phyloP scores from a whole-genome alignment of 2,888 invertebrate species.

The Serripes groenlandicus region DNA sequence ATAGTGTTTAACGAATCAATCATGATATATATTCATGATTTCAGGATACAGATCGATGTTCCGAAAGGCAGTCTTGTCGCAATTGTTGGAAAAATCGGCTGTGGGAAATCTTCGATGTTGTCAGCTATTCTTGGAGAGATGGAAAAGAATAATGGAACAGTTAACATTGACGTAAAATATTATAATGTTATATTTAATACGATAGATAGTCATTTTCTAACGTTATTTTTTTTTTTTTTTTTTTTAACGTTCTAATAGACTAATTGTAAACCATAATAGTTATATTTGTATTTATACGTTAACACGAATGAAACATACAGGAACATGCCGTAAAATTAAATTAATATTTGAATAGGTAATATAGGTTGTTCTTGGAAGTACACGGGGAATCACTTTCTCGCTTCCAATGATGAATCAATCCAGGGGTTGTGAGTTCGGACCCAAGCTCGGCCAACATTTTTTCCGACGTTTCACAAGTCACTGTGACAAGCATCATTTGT shows the following conservation, averaged over 20 bases:
- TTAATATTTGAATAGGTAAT: too few species aligned
- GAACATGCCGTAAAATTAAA: too few species aligned
- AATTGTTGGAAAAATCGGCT: slow-evolving; percentile 95
- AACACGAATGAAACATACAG: too few species aligned
- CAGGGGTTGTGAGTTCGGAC: background rate
- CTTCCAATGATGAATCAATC: too few species aligned
- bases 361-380: too few species aligned
- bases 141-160: slow-evolving; percentile 80
- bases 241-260: background rate
- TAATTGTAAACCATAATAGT: background rate
- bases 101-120: slow-evolving; percentile 90
- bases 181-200: too few species aligned
- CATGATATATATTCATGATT: background rate
- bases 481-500: background rate
- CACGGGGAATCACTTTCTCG: too few species aligned
- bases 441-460: background rate
- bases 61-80: slow-evolving; percentile 91
- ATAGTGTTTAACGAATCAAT: background rate
- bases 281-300: too few species aligned
- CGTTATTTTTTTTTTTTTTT: background rate
- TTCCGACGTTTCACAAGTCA: background rate
- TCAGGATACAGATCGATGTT: slow-evolving; percentile 91
- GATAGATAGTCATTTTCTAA: too few species aligned
- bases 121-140: slow-evolving; percentile 85
- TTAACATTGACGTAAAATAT: slow-evolving; percentile 81